phyloP scores from a whole-genome alignment of 2,888 invertebrate genomes.

The Arenicola marina region DNA sequence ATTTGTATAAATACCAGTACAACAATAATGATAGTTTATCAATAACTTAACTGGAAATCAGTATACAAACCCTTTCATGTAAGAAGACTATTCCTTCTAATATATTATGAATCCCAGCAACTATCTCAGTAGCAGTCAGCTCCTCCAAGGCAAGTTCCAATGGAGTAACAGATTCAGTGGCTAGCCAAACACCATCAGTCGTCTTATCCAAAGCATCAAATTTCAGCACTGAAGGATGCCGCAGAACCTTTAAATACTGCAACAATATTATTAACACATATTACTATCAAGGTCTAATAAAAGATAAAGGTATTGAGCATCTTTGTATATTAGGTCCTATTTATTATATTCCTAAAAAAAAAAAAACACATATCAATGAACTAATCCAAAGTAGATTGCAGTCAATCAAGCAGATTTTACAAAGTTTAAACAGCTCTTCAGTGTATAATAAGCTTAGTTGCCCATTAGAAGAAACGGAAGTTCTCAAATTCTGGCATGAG shows the following conservation, averaged over 20 bases:
- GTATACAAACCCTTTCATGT: conserved; percentile 73
- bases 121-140: conserved; percentile 79
- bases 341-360: too few relatives aligned
- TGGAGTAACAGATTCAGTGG: conserved; percentile 82
- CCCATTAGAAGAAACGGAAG: too few relatives aligned
- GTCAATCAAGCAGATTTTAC: too few relatives aligned
- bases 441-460: too few relatives aligned
- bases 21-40: background rate
- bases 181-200: conserved; percentile 75
- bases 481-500: too few relatives aligned
- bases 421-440: too few relatives aligned
- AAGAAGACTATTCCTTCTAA: conserved; percentile 81
- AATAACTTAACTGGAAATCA: too few relatives aligned
- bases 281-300: too few relatives aligned
- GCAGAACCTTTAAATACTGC: conserved; percentile 82
- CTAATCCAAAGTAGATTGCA: too few relatives aligned
- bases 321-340: too few relatives aligned
- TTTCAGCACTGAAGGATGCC: conserved; percentile 84
- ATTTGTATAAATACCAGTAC: background rate
- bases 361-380: too few relatives aligned
- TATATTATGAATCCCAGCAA: conserved; percentile 81
- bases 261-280: conserved; percentile 45
- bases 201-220: conserved; percentile 82
- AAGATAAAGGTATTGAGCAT: too few relatives aligned
- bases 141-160: conserved; percentile 70